A percentile compares a stretch with the other conserved stretches of the same genome.
These are phyloP conservation scores for Sardinella longiceps DNA, from an alignment of 2,797 vertebrate genomes.

Conservation along the genomic window DNA sequence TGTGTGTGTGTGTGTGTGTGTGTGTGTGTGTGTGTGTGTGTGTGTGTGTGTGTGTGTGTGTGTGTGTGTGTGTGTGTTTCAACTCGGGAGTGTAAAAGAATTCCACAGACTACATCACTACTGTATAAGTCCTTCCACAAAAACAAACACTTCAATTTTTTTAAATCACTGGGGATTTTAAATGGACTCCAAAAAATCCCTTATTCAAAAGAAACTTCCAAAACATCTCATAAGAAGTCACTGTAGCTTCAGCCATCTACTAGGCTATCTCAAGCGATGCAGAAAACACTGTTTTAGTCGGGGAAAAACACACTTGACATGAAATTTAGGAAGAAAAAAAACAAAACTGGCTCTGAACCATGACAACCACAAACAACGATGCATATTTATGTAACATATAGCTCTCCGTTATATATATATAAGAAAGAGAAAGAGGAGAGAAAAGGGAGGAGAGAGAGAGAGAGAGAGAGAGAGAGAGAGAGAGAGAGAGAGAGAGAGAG, in stretches of 20 bases:
- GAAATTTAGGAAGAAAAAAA: background rate
- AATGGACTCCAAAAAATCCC: background rate
- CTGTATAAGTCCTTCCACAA: too few species aligned
- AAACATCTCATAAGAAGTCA: background rate
- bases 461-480: background rate
- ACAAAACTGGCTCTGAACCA: background rate
- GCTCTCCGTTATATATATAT: background rate
- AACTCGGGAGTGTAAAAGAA: too few species aligned
- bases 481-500: background rate
- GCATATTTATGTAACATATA: slow-evolving; percentile 12
- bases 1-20: too few species aligned
- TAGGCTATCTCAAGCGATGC: background rate
- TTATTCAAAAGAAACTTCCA: background rate
- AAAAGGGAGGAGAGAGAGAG: background rate
- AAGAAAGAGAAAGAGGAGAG: too few species aligned
- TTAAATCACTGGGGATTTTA: background rate
- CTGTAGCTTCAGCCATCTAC: background rate
- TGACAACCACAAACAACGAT: background rate
- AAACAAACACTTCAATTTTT: background rate
- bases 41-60: too few species aligned
- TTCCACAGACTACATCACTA: too few species aligned
- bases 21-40: too few species aligned
- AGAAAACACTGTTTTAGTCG: background rate
- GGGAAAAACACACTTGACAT: background rate
- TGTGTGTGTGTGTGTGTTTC: too few species aligned